phyloP scores from a whole-genome alignment of 2,113 vertebrate species.

The Tretioscincus oriximinensis region DNA sequence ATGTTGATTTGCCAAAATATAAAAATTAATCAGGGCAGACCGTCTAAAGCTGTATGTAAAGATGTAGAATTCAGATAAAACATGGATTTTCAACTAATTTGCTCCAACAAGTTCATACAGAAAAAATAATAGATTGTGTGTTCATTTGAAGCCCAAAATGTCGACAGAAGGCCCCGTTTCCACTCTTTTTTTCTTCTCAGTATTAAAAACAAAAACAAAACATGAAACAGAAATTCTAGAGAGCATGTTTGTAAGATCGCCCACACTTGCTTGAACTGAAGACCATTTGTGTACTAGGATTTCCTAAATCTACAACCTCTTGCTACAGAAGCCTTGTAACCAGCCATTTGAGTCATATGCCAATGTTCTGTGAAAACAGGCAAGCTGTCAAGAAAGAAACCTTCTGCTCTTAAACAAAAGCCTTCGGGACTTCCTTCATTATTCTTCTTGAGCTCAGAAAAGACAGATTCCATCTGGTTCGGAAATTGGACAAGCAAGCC shows the following conservation, averaged over 20 bases:
- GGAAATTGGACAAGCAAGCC: conserved; percentile 22
- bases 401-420: conserved; percentile 8
- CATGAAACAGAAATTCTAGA: not conserved
- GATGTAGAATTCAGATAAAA: not conserved
- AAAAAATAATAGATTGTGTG: no score
- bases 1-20: not conserved
- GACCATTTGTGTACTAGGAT: not conserved
- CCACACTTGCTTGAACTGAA: not conserved
- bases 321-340: not conserved
- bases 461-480: conserved; percentile 33
- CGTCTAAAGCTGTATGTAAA: not conserved
- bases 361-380: not conserved
- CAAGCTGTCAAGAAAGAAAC: conserved; percentile 15
- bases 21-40: not conserved
- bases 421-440: not conserved
- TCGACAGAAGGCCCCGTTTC: not conserved
- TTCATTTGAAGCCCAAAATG: not conserved
- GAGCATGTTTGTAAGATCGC: not conserved
- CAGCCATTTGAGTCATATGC: not conserved
- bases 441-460: conserved; percentile 14
- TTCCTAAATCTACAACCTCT: not conserved
- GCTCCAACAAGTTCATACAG: not conserved
- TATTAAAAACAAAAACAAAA: not conserved
- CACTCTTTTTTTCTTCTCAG: not conserved
- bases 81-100: not conserved